Evolutionary conservation across 2,113 vertebrate species (phyloP), one percentile per base, ranked within the genome.

Genomic region (Megaceryle maxima): DNA sequence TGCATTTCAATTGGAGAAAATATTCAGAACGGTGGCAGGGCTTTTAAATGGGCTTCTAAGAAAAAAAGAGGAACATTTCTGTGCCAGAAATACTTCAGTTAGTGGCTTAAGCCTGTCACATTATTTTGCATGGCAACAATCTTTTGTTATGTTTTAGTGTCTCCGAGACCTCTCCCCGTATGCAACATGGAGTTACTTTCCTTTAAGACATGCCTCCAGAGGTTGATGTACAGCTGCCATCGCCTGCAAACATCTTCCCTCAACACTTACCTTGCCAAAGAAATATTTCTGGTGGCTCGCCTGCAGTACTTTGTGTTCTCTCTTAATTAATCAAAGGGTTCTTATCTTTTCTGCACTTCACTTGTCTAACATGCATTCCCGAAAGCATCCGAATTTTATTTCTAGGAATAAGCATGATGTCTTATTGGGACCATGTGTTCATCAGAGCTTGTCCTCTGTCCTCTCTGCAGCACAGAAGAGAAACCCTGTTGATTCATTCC

Each of bases 361-460:
- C 79, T 88, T 74, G 70, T 41, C 78, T 62, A 79, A 62, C n/a
- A 50, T 44, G 31, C 5, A 1, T 37, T 64, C 70, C 74, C 57
- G 1, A 66, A 89, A 68, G 31, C 37, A 87, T 69, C 55, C 5
- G 6, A 59, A 8, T 63, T 92, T 94, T 53, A 57, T 80, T 95
- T 96, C 96, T 94, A 96, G 92, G 95, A 92, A 89, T 69, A 50
- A 92, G 13, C 3, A 2, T 7, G 19, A 9, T 82, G 31, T 39
- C 44, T 95, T 84, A 92, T 62, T 85, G 83, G 60, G 75, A 70
- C 66, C 74, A 79, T 55, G 74, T 95, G 94, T 53, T 87, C 9
- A 0, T 22, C 66, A 53, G 73, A 75, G 69, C 80, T 79, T 92
- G 80, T 80, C 73, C 76, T 59, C 78, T 68, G 63, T 84, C 67